Evolutionary conservation across 1,140 invertebrate genomes (phyloP).

Genomic region (Nasonia vitripennis): DNA sequence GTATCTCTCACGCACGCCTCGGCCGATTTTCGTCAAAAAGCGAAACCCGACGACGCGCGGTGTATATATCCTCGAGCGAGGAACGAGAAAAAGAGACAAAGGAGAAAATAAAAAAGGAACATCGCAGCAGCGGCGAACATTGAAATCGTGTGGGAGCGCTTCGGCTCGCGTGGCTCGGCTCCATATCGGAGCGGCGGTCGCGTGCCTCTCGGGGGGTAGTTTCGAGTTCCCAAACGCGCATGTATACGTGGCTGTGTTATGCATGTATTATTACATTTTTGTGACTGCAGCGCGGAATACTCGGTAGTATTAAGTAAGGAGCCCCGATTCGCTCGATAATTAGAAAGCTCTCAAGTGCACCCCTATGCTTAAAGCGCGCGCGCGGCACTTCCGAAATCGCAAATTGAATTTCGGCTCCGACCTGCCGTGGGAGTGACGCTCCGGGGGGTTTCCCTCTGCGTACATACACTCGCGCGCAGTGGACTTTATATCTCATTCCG

Average conservation of each 20-base stretch:
- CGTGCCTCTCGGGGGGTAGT: slow-evolving; percentile 51
- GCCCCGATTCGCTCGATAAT: background rate
- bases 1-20: background rate
- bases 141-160: slow-evolving; percentile 22
- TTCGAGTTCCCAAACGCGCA: slow-evolving; percentile 26
- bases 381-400: slow-evolving; percentile 67
- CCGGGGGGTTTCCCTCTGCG: slow-evolving; percentile 44
- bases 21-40: background rate
- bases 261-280: background rate
- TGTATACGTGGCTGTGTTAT: background rate
- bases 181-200: slow-evolving; percentile 39
- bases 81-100: slow-evolving; percentile 12
- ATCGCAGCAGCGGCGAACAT: background rate
- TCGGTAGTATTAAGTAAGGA: no score
- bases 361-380: background rate
- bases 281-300: no score
- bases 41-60: slow-evolving; percentile 23
- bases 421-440: slow-evolving; percentile 55
- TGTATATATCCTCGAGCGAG: background rate
- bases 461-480: background rate
- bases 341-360: background rate
- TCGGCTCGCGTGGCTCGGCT: slow-evolving; percentile 54
- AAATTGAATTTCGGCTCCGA: slow-evolving; percentile 65
- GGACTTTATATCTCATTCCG: slow-evolving; percentile 45
- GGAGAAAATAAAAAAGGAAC: background rate